Evolutionary conservation across 2,113 vertebrate genomes (phyloP).

Genomic region (Phodopus roborovskii): DNA sequence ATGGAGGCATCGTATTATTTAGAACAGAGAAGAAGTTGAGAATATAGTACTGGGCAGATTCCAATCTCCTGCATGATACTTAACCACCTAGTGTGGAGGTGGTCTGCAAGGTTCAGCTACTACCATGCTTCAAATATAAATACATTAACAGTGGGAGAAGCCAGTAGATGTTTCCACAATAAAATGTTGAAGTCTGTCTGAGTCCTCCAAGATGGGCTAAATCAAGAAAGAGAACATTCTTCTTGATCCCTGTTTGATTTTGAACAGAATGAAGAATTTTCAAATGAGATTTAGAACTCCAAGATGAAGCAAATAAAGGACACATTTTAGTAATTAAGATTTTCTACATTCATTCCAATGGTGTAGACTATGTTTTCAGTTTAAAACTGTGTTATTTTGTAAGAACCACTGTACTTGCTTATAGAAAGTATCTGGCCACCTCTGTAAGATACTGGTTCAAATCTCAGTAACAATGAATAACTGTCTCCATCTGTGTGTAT

Average conservation of each 20-base stretch:
- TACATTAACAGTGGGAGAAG: background rate
- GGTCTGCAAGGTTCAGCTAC: background rate
- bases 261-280: background rate
- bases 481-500: background rate
- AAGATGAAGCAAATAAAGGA: background rate
- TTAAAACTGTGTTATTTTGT: background rate
- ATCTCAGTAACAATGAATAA: background rate
- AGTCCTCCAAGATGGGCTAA: background rate
- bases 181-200: background rate
- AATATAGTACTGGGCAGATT: background rate
- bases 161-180: too few species aligned
- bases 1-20: background rate
- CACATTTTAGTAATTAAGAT: background rate
- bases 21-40: background rate
- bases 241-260: background rate
- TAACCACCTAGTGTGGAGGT: background rate
- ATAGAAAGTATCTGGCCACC: background rate
- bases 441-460: background rate
- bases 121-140: background rate
- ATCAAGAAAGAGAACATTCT: background rate
- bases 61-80: background rate
- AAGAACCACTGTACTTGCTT: constrained; percentile 1
- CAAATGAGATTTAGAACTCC: background rate
- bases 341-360: background rate
- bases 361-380: background rate